phyloP scores from a whole-genome alignment of 2,113 vertebrate species.

The Psilopogon haemacephalus region DNA sequence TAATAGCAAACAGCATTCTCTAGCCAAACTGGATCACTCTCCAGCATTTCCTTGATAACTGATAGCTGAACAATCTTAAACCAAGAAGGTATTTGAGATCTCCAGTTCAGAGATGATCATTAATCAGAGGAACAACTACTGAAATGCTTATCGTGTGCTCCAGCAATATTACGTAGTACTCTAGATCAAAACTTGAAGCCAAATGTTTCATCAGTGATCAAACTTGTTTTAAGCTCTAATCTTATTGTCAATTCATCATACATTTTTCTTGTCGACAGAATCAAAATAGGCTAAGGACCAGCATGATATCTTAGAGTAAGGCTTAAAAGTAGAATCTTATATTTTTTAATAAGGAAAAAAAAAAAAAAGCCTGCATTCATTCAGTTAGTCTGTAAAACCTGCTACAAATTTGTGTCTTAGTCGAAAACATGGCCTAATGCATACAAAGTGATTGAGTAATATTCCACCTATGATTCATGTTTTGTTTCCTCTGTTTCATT shows the following conservation, averaged over 20 bases:
- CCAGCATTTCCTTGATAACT: neutral
- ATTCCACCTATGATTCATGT: neutral
- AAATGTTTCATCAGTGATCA: neutral
- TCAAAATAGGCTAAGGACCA: neutral
- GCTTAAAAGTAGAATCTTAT: neutral
- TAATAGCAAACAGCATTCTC: neutral
- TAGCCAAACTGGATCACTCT: neutral
- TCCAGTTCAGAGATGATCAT: neutral
- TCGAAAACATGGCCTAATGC: neutral
- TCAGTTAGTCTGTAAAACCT: neutral
- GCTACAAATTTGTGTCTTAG: neutral
- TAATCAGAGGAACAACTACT: neutral
- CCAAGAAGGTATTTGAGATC: neutral
- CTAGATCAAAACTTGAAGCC: neutral
- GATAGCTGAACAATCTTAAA: neutral
- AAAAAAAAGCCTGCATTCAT: neutral
- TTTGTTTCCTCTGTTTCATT: constrained; percentile 38
- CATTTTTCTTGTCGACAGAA: neutral
- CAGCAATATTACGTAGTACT: neutral
- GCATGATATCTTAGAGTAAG: neutral
- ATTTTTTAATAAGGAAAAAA: neutral
- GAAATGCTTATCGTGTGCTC: neutral
- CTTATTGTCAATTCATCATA: neutral
- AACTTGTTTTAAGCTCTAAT: neutral
- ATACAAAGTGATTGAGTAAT: neutral